These are phyloP conservation scores for Sitophilus oryzae DNA, from an alignment of 1,140 invertebrate genomes.

Conservation along the genomic window DNA sequence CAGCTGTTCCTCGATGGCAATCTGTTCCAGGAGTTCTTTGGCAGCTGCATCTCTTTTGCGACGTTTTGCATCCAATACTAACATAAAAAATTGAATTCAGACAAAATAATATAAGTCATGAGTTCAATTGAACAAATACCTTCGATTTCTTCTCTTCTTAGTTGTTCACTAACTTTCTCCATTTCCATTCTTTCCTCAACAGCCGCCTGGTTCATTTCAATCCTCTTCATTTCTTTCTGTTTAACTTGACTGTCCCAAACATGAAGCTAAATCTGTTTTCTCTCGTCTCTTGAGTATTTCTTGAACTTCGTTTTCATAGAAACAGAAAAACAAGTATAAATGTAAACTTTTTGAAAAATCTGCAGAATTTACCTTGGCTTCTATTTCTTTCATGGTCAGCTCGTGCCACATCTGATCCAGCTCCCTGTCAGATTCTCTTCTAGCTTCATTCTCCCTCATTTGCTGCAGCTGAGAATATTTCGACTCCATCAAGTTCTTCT, in stretches of 20 bases:
- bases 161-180: slow-evolving; percentile 28
- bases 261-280: slow-evolving; percentile 29
- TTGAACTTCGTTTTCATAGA: slow-evolving; percentile 35
- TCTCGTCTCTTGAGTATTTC: slow-evolving; percentile 29
- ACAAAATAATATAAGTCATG: neutral
- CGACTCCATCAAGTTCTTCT: slow-evolving; percentile 34
- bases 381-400: slow-evolving; percentile 32
- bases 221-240: slow-evolving; percentile 33
- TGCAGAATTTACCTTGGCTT: slow-evolving; percentile 28
- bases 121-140: slow-evolving; percentile 18
- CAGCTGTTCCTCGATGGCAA: slow-evolving; percentile 30
- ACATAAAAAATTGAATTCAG: slow-evolving; percentile 7
- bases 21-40: slow-evolving; percentile 35
- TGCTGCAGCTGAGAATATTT: slow-evolving; percentile 40
- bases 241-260: slow-evolving; percentile 36
- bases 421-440: slow-evolving; percentile 36
- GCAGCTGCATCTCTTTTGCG: slow-evolving; percentile 26
- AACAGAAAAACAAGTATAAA: neutral
- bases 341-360: neutral
- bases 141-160: slow-evolving; percentile 34
- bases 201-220: slow-evolving; percentile 26
- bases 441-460: slow-evolving; percentile 41
- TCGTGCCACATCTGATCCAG: slow-evolving; percentile 38
- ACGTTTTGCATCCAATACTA: slow-evolving; percentile 26
- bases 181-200: slow-evolving; percentile 35